A percentile compares a stretch with the other conserved stretches of the same genome.
These are phyloP conservation scores for Scalopus aquaticus DNA, from an alignment of 2,113 vertebrate genomes.

Conservation along the genomic window DNA sequence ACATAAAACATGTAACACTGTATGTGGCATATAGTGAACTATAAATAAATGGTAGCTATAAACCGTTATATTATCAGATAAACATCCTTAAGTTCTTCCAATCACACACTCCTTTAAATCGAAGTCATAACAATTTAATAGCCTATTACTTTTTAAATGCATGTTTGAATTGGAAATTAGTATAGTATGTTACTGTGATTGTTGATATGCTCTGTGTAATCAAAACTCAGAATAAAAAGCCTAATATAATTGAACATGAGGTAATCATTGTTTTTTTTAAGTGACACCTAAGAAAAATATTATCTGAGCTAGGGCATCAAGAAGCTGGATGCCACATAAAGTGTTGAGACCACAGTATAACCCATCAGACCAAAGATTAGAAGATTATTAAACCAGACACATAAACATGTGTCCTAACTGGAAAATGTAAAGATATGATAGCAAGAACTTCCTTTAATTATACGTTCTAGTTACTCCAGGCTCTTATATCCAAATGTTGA, in stretches of 20 bases:
- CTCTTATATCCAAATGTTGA: background rate
- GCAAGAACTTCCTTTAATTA: background rate
- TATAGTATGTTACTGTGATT: background rate
- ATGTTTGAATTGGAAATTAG: background rate
- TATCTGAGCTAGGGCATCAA: background rate
- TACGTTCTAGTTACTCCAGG: background rate
- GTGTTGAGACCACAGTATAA: background rate
- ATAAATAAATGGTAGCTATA: background rate
- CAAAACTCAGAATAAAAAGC: background rate
- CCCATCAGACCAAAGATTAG: background rate
- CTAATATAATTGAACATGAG: background rate
- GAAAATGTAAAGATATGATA: background rate
- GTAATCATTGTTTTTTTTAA: background rate
- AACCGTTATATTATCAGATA: background rate
- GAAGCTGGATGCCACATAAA: background rate
- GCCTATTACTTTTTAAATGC: background rate
- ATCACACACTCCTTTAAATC: background rate
- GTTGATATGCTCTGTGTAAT: background rate
- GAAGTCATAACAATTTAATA: conserved; percentile 1
- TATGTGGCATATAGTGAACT: background rate
- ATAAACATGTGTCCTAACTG: background rate
- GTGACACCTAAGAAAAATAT: background rate
- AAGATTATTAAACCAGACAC: background rate
- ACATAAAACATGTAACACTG: background rate
- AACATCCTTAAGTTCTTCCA: background rate